phyloP scores from a whole-genome alignment of 1,140 invertebrate species.

The Dendrolimus punctatus region DNA sequence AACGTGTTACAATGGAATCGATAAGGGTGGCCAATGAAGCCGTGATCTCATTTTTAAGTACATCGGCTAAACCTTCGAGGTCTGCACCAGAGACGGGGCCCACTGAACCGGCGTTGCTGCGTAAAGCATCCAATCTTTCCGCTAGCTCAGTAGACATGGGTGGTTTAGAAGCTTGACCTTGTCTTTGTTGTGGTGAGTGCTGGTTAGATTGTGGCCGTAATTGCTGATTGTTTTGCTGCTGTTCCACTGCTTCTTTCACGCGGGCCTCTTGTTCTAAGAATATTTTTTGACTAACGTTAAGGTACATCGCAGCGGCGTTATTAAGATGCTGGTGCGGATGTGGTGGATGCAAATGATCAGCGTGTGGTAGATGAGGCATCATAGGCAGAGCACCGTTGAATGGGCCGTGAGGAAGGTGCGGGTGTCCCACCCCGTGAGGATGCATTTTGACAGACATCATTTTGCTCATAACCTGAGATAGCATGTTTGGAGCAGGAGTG shows the following conservation, averaged over 20 bases:
- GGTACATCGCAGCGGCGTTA: conserved; percentile 83
- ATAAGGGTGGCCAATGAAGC: conserved; percentile 88
- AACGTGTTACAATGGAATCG: conserved; percentile 89
- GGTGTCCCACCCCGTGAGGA: conserved; percentile 64
- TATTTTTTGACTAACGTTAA: conserved; percentile 80
- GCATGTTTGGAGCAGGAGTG: conserved; percentile 71
- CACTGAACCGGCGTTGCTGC: conserved; percentile 74
- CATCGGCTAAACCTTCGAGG: conserved; percentile 89
- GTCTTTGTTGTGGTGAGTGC: conserved; percentile 71
- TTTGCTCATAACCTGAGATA: conserved; percentile 81
- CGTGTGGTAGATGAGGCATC: conserved; percentile 73
- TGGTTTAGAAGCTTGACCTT: conserved; percentile 63
- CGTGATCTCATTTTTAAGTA: conserved; percentile 91
- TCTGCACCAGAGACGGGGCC: conserved; percentile 81
- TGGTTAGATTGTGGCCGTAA: conserved; percentile 71
- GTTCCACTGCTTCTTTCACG: conserved; percentile 79
- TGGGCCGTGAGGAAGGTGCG: conserved; percentile 65
- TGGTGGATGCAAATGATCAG: conserved; percentile 67
- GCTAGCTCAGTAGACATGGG: conserved; percentile 74
- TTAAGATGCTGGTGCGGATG: conserved; percentile 76
- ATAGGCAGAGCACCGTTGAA: conserved; percentile 72
- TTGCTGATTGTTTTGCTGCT: conserved; percentile 68
- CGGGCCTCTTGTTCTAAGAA: conserved; percentile 84
- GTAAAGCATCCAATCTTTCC: conserved; percentile 77
- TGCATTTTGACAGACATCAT: conserved; percentile 79